Conservation (phyloP, 92 coral and sea anemone species). For the Porites cylindrica region DNA sequence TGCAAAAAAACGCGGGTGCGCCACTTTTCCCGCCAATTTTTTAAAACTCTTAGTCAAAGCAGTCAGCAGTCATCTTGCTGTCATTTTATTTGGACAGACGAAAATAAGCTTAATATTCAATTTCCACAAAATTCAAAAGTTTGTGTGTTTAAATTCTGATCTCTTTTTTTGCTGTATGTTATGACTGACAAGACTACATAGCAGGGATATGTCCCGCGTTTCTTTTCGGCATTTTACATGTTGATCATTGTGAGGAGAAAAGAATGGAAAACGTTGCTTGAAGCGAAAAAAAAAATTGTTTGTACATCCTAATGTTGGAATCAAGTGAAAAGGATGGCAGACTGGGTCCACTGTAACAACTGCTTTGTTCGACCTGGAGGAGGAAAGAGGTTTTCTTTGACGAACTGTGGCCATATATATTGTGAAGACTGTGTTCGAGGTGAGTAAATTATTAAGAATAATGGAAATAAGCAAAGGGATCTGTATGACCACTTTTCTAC, state of each 20-base stretch:
- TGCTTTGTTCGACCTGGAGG: constrained; percentile 90
- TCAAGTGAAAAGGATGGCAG: constrained; percentile 64
- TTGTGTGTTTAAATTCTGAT: too few relatives aligned
- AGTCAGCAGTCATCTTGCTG: not conserved
- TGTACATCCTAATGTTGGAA: not conserved
- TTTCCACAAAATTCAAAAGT: too few relatives aligned
- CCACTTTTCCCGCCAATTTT: constrained; percentile 57
- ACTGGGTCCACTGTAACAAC: constrained; percentile 97
- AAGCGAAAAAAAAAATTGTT: not conserved
- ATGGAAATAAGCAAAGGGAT: too few relatives aligned
- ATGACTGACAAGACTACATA: too few relatives aligned
- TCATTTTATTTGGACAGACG: too few relatives aligned
- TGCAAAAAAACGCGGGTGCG: constrained; percentile 25
- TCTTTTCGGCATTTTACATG: too few relatives aligned
- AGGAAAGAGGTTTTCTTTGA: constrained; percentile 82
- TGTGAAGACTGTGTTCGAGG: constrained; percentile 95
- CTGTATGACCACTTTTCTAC: too few relatives aligned
- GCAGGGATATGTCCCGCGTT: too few relatives aligned
- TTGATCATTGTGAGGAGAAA: too few relatives aligned
- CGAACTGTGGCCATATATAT: constrained; percentile 97
- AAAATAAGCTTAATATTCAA: too few relatives aligned
- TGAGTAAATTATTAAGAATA: constrained; percentile 9
- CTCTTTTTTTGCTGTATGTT: too few relatives aligned
- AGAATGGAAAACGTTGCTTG: not conserved
- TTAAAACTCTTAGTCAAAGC: not conserved